Evolutionary conservation across 2,888 invertebrate species (phyloP).

Genomic region (Epinotia ramella): DNA sequence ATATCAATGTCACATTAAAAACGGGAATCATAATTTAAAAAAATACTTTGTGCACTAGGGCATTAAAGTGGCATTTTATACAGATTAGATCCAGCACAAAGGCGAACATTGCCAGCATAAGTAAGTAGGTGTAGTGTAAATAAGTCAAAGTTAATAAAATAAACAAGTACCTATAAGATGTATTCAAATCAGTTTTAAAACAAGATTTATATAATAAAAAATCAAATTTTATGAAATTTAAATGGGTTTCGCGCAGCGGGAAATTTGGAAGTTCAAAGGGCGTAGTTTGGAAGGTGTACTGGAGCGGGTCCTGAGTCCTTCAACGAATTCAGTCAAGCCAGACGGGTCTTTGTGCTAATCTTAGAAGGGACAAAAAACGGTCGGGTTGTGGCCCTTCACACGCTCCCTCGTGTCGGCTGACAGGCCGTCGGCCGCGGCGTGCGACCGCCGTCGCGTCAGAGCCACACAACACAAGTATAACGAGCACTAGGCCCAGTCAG

Average conservation of each 20-base stretch:
- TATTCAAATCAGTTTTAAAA: no score
- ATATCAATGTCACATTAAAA: no score
- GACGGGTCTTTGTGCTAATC: constrained; percentile 75
- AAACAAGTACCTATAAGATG: no score
- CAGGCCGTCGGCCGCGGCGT: constrained; percentile 28
- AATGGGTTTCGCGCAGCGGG: background rate
- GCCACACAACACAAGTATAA: constrained; percentile 33
- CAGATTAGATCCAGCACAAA: no score
- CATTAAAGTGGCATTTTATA: no score
- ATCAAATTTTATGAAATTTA: background rate
- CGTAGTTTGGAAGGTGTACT: constrained; percentile 16
- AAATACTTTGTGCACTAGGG: no score
- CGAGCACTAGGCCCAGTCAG: constrained; percentile 54
- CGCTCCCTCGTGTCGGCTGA: constrained; percentile 65
- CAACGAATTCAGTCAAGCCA: constrained; percentile 67
- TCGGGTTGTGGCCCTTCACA: constrained; percentile 75
- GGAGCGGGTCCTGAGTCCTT: constrained; percentile 49
- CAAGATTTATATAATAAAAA: no score
- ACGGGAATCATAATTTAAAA: no score
- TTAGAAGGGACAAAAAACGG: constrained; percentile 78
- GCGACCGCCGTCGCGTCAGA: constrained; percentile 27
- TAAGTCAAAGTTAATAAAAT: no score
- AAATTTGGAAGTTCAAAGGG: constrained; percentile 21
- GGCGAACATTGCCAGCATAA: no score
- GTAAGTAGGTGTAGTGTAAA: no score